These are phyloP conservation scores for Drosophila takahashii DNA, from an alignment of 1,140 invertebrate genomes.

Conservation along the genomic window DNA sequence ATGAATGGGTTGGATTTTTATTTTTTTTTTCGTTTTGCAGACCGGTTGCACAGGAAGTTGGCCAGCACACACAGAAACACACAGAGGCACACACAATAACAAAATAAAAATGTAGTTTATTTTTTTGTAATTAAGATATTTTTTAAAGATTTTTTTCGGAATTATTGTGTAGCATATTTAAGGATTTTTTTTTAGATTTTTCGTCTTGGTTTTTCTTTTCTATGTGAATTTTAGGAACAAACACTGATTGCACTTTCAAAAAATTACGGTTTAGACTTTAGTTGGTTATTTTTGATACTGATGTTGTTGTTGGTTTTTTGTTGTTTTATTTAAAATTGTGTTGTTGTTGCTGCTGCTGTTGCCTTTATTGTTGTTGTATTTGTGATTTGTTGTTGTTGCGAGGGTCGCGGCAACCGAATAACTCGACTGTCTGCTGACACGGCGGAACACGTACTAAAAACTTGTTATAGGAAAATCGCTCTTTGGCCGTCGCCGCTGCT, in stretches of 20 bases:
- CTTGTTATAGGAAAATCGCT: constrained; percentile 72
- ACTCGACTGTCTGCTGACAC: constrained; percentile 83
- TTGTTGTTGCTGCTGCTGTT: constrained; percentile 10
- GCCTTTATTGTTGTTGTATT: constrained; percentile 11
- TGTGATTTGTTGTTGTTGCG: constrained; percentile 15
- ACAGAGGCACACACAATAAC: constrained; percentile 44
- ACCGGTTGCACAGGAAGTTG: constrained; percentile 65
- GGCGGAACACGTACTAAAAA: constrained; percentile 84
- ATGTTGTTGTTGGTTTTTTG: constrained; percentile 7
- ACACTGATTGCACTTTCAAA: constrained; percentile 12
- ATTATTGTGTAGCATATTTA: background rate
- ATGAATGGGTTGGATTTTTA: constrained; percentile 30
- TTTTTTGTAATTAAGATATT: constrained; percentile 11
- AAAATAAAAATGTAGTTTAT: constrained; percentile 29
- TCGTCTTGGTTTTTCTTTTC: background rate
- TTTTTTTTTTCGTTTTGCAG: constrained; percentile 33
- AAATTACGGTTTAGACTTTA: background rate
- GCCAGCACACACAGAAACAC: constrained; percentile 2
- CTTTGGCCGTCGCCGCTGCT: background rate
- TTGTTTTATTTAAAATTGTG: constrained; percentile 12
- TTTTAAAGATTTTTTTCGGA: background rate
- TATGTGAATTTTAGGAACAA: constrained; percentile 2
- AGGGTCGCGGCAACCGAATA: constrained; percentile 14
- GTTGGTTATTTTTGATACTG: background rate
- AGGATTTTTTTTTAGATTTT: background rate